These are phyloP conservation scores for Apteryx mantelli DNA, from an alignment of 2,113 vertebrate species.

Conservation along the genomic window DNA sequence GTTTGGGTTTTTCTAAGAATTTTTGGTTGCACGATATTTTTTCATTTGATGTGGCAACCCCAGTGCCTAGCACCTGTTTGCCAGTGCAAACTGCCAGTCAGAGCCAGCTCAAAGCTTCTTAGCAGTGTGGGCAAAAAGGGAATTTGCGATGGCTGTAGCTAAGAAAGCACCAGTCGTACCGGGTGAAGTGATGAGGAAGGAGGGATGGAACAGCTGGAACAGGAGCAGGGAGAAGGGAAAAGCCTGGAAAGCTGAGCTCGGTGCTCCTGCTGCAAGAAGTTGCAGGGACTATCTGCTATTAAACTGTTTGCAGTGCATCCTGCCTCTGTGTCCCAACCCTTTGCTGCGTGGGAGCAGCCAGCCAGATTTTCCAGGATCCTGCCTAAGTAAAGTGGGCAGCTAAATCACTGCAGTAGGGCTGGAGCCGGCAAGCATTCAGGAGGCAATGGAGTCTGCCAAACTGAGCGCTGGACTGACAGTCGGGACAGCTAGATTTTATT, in stretches of 20 bases:
- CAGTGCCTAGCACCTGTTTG: neutral
- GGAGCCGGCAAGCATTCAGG: neutral
- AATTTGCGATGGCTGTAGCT: neutral
- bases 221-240: neutral
- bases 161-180: neutral
- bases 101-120: neutral
- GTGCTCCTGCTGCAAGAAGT: neutral
- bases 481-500: neutral
- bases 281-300: neutral
- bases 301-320: neutral
- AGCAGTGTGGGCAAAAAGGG: neutral
- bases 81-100: neutral
- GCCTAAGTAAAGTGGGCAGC: neutral
- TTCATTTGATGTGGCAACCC: neutral
- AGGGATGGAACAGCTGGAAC: neutral
- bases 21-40: neutral
- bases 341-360: neutral
- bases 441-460: accelerated
- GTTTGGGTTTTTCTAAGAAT: constrained; percentile 6
- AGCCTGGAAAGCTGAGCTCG: neutral
- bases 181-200: neutral
- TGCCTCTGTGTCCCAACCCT: accelerated
- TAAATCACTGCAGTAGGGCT: neutral
- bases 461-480: neutral
- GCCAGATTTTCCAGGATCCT: neutral